Evolutionary conservation across 2,888 invertebrate species (phyloP).

Genomic region (Trichopria drosophilae): DNA sequence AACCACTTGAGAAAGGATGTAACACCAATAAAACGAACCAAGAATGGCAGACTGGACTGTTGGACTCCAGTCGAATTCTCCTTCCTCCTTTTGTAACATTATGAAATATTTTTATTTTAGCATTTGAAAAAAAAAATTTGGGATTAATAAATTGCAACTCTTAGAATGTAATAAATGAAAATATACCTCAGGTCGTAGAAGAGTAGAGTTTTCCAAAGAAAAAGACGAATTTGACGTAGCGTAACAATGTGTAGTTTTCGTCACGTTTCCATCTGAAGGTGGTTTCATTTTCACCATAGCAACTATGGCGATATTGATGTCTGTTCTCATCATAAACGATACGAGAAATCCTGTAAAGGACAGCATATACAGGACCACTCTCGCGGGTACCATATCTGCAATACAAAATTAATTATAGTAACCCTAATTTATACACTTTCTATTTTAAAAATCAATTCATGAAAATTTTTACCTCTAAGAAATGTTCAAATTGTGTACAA

Average conservation of each 20-base stretch:
- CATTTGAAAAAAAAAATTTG: not conserved
- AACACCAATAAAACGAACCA: slow-evolving; percentile 75
- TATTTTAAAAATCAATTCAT: too few relatives aligned
- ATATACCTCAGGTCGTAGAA: slow-evolving; percentile 21
- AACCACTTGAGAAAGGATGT: slow-evolving; percentile 70
- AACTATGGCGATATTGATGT: slow-evolving; percentile 72
- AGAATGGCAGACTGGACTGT: slow-evolving; percentile 68
- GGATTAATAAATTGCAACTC: not conserved
- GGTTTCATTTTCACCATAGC: slow-evolving; percentile 72
- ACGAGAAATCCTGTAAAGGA: slow-evolving; percentile 75
- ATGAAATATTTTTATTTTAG: not conserved
- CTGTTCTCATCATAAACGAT: slow-evolving; percentile 76
- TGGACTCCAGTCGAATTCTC: slow-evolving; percentile 69
- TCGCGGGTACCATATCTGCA: slow-evolving; percentile 67
- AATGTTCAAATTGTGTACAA: too few relatives aligned
- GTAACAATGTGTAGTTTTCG: slow-evolving; percentile 49
- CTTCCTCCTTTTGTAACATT: slow-evolving; percentile 52
- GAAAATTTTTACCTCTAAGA: too few relatives aligned
- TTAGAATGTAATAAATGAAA: not conserved
- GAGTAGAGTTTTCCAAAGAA: not conserved
- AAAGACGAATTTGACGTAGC: slow-evolving; percentile 33
- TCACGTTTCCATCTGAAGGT: slow-evolving; percentile 34
- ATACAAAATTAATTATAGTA: slow-evolving; percentile 4
- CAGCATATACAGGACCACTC: slow-evolving; percentile 70
- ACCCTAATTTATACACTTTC: too few relatives aligned